Base-by-base conservation (phyloP, 2,797 vertebrate genomes). In the Pipistrellus pygmaeus region DNA sequence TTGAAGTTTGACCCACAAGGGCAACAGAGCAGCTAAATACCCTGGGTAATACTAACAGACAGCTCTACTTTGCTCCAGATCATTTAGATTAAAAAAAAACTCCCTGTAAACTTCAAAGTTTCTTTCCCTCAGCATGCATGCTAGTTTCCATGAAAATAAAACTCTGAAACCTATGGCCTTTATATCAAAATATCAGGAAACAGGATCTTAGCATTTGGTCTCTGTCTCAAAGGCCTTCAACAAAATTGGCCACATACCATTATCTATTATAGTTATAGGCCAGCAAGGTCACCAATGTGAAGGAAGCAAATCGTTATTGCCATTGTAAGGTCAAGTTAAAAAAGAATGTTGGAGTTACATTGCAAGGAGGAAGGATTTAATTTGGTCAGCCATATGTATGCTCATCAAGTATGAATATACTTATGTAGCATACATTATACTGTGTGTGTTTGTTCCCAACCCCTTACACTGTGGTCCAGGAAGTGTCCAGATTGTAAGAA, bases 1-100 rank as follows among this genome's bases (percentile, higher is more conserved):
- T 77, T 97, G 96, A 97, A 97, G 95, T 95, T 96, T 98, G 98
- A 98, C 97, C 98, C 98, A 98, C 94, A 96, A 95, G 95, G 82
- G 91, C 60, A 97, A 97, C 96, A 97, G 64, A 96, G 23, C 35
- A 93, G 69, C 57, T 90, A 97, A 96, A 77, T 93, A 89, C 1
- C 15, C 44, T 88, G 78, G 60, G 62, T 93, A 94, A 91, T 93
- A 89, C 30, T 93, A 88, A 93, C 77, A 95, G 72, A 88, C 66
- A 95, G 88, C 27, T 94, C 38, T 88, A 62, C 68, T 95, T 93
- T 94, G 14, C 38, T 96, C 62, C 73, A 90, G 81, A 95, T 94
- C 55, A 96, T 96, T 95, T 91, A 90, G 53, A 88, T 95, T 90
- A 41, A 75, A 91, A 95, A 38, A 44, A 81, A 60, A 1, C 6